phyloP scores from a whole-genome alignment of 1,140 invertebrate species.

The Mamestra configurata region DNA sequence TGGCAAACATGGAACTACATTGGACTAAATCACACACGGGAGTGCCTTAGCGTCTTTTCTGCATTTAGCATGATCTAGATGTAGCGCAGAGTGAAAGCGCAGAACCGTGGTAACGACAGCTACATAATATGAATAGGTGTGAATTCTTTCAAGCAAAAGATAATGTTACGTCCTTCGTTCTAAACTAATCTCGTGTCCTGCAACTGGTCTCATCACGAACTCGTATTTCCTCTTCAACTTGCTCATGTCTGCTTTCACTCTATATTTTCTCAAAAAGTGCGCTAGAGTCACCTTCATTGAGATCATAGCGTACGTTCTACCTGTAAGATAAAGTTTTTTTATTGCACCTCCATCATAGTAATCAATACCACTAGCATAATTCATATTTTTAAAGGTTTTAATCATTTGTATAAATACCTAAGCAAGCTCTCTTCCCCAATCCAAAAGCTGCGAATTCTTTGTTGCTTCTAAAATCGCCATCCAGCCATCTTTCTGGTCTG shows the following conservation, averaged over 20 bases:
- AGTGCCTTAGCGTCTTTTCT: too few species aligned
- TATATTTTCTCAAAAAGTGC: slow-evolving; percentile 23
- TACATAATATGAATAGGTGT: too few species aligned
- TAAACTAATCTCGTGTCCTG: slow-evolving; percentile 9
- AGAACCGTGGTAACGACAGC: too few species aligned
- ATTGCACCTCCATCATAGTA: not conserved
- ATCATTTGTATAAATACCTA: slow-evolving; percentile 47
- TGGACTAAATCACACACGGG: too few species aligned
- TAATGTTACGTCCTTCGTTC: not conserved
- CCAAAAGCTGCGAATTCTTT: slow-evolving; percentile 54
- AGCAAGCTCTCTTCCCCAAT: slow-evolving; percentile 58
- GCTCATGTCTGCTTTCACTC: not conserved
- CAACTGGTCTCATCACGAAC: not conserved
- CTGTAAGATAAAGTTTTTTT: slow-evolving; percentile 36
- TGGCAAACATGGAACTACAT: too few species aligned
- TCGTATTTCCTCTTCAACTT: not conserved
- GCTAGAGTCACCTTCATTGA: slow-evolving; percentile 53
- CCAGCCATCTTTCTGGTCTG: slow-evolving; percentile 8
- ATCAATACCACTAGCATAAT: not conserved
- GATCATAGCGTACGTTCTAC: slow-evolving; percentile 60
- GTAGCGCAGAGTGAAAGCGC: too few species aligned
- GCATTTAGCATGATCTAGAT: too few species aligned
- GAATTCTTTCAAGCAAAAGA: too few species aligned
- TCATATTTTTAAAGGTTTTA: too few species aligned
- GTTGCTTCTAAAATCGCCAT: not conserved